Evolutionary conservation across 2,797 vertebrate genomes (phyloP).

Genomic region (Cynopterus sphinx): DNA sequence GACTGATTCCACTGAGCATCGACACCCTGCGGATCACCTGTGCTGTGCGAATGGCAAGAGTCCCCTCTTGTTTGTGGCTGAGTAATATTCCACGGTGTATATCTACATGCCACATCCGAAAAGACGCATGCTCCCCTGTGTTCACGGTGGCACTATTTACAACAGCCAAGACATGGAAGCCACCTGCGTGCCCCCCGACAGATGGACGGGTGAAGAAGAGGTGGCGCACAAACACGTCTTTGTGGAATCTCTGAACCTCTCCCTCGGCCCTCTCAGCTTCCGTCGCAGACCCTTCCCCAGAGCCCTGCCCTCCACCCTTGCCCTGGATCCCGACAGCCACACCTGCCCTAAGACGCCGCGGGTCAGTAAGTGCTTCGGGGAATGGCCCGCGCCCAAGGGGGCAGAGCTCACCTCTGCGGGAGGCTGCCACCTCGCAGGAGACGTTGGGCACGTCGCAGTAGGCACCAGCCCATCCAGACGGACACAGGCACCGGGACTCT

Average conservation of each 20-base stretch:
- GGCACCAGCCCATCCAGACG: conserved; percentile 89
- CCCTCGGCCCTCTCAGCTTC: neutral
- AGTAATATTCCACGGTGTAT: neutral
- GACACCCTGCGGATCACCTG: too few relatives aligned
- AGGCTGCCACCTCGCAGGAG: conserved; percentile 91
- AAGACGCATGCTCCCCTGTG: neutral
- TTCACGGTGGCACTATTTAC: neutral
- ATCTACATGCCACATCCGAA: neutral
- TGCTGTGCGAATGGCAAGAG: too few relatives aligned
- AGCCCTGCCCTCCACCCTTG: neutral
- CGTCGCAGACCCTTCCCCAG: neutral
- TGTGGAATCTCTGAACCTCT: neutral
- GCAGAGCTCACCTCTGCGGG: conserved; percentile 86
- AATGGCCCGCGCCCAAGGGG: neutral
- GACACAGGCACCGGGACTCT: conserved; percentile 90
- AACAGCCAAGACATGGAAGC: neutral
- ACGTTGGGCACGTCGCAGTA: conserved; percentile 94
- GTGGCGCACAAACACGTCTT: neutral
- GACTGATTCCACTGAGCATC: neutral
- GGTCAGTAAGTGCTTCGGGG: neutral
- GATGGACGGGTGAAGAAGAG: neutral
- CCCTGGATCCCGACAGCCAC: neutral
- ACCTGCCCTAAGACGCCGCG: neutral
- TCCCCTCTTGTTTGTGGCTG: neutral
- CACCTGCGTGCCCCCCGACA: neutral